Percentiles rank a stretch among this genome's conserved stretches.
Evolutionary conservation across 2,113 vertebrate genomes (phyloP).

Genomic region (Cynocephalus volans): DNA sequence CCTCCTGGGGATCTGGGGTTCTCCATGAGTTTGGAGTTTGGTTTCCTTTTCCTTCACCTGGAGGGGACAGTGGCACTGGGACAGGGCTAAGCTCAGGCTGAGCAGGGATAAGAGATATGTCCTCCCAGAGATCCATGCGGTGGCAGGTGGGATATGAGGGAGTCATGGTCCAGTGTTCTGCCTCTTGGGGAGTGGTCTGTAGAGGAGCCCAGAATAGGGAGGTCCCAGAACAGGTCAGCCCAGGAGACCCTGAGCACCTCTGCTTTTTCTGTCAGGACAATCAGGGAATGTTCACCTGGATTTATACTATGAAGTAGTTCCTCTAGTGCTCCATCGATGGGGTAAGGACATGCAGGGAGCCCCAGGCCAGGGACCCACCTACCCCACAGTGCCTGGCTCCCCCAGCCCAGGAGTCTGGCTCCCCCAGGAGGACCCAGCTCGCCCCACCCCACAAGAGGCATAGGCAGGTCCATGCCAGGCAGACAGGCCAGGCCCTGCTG

Average conservation of each 20-base stretch:
- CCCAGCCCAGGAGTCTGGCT: background rate
- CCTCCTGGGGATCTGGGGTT: background rate
- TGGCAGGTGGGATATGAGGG: background rate
- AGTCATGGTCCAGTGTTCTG: background rate
- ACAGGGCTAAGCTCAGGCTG: background rate
- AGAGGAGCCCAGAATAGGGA: background rate
- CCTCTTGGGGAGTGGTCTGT: background rate
- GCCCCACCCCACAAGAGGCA: background rate
- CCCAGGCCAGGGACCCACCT: background rate
- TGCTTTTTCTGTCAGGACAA: background rate
- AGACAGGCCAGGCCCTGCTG: background rate
- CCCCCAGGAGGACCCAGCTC: background rate
- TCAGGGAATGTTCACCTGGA: background rate
- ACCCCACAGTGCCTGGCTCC: background rate
- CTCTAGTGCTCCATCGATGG: background rate
- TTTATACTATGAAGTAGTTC: background rate
- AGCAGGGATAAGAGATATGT: background rate
- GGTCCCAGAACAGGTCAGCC: background rate
- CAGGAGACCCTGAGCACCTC: background rate
- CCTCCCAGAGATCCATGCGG: fast-evolving
- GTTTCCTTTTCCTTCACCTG: background rate
- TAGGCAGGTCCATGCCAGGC: background rate
- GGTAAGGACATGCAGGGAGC: background rate
- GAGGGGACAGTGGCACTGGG: background rate
- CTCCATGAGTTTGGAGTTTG: background rate